Evolutionary conservation across 2,888 invertebrate genomes (phyloP).

Genomic region (Pinctada fucata): DNA sequence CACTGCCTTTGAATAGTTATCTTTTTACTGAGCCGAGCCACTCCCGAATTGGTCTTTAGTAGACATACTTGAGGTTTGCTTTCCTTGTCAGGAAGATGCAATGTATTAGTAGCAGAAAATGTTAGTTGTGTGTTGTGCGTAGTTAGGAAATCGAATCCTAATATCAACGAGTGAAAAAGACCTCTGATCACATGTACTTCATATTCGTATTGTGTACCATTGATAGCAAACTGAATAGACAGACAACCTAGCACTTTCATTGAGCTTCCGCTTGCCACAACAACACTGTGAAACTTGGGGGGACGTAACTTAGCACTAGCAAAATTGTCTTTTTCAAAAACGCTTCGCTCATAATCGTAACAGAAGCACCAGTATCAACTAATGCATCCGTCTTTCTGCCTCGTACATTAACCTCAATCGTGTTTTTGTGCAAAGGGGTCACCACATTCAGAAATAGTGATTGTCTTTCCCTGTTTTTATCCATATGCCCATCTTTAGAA

Average conservation of each 20-base stretch:
- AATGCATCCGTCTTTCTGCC: too few species aligned
- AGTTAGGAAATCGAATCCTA: constrained; percentile 15
- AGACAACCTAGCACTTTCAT: too few species aligned
- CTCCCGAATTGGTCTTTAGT: too few species aligned
- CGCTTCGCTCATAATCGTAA: constrained; percentile 6
- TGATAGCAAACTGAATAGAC: too few species aligned
- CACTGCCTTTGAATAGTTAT: constrained; percentile 12
- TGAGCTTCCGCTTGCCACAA: too few species aligned
- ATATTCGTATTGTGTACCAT: constrained; percentile 4
- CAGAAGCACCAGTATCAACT: constrained; percentile 17
- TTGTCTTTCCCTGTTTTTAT: too few species aligned
- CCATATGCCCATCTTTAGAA: too few species aligned
- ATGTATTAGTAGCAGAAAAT: constrained; percentile 10
- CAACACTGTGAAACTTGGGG: too few species aligned
- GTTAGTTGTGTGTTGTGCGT: constrained; percentile 3
- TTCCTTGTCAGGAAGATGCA: constrained; percentile 11
- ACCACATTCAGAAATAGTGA: background rate
- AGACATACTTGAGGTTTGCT: too few species aligned
- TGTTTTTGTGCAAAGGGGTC: constrained; percentile 7
- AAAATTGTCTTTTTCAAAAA: constrained; percentile 19
- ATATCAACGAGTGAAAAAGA: constrained; percentile 14
- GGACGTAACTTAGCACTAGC: background rate
- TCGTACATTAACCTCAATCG: too few species aligned
- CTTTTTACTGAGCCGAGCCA: background rate
- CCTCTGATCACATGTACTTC: constrained; percentile 6